These are phyloP conservation scores for Pyrocephalus nanus DNA, from an alignment of 2,797 vertebrate species.

Conservation along the genomic window DNA sequence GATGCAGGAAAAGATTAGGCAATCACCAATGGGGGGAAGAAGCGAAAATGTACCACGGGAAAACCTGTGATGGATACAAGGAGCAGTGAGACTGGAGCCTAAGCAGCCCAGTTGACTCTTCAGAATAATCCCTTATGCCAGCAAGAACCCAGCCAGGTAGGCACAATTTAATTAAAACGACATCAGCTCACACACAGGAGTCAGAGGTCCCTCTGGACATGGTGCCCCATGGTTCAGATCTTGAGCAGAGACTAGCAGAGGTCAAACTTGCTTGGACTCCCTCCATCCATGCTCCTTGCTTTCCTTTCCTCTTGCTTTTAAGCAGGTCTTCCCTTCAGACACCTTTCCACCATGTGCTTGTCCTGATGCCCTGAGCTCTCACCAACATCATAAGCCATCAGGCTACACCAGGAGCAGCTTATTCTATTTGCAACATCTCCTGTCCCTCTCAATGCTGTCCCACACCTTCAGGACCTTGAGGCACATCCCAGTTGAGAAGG, in stretches of 20 bases:
- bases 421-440: background rate
- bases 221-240: background rate
- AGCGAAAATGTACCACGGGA: background rate
- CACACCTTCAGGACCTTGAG: background rate
- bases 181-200: background rate
- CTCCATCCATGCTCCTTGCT: background rate
- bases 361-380: background rate
- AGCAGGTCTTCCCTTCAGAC: background rate
- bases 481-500: background rate
- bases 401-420: rapidly evolving
- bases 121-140: background rate
- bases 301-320: background rate
- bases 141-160: constrained; percentile 47
- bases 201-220: background rate
- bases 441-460: background rate
- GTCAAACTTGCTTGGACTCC: background rate
- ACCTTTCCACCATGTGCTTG: background rate
- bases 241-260: background rate
- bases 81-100: background rate
- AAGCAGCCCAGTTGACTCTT: background rate
- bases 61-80: background rate
- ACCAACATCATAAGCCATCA: background rate
- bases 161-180: constrained; percentile 48
- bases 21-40: background rate
- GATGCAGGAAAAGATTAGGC: background rate